Percentiles rank a stretch among this genome's conserved stretches.
Conservation (phyloP, 2,797 vertebrate species). For the Ptychadena robeensis region DNA sequence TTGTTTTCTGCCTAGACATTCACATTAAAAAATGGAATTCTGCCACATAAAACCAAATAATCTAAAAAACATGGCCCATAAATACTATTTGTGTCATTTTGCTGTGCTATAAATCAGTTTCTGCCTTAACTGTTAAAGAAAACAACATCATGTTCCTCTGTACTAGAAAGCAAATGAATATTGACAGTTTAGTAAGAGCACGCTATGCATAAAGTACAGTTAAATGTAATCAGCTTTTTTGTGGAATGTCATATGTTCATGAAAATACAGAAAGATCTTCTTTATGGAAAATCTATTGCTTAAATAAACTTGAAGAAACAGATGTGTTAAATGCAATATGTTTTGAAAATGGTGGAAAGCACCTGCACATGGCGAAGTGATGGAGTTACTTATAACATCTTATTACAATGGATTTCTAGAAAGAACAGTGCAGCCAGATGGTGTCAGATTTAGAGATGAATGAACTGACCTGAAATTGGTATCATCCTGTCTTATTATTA, state of each 20-base stretch:
- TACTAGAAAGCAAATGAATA: slow-evolving; percentile 7
- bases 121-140: slow-evolving; percentile 13
- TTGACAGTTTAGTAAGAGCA: slow-evolving; percentile 9
- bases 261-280: background rate
- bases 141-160: slow-evolving; percentile 13
- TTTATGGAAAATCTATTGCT: background rate
- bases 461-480: background rate
- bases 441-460: background rate
- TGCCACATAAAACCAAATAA: slow-evolving; percentile 38
- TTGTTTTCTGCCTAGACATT: slow-evolving; percentile 52
- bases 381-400: background rate
- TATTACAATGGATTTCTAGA: background rate
- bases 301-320: background rate
- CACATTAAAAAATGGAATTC: slow-evolving; percentile 32
- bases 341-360: background rate
- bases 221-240: background rate
- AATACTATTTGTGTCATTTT: slow-evolving; percentile 41
- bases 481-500: background rate
- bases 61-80: slow-evolving; percentile 26
- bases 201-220: background rate
- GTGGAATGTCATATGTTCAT: background rate
- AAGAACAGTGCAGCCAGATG: background rate
- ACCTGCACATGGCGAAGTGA: background rate
- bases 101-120: slow-evolving; percentile 44
- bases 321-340: background rate